Evolutionary conservation across 2,797 vertebrate genomes (phyloP).

Genomic region (Zenarchopterus dispar): DNA sequence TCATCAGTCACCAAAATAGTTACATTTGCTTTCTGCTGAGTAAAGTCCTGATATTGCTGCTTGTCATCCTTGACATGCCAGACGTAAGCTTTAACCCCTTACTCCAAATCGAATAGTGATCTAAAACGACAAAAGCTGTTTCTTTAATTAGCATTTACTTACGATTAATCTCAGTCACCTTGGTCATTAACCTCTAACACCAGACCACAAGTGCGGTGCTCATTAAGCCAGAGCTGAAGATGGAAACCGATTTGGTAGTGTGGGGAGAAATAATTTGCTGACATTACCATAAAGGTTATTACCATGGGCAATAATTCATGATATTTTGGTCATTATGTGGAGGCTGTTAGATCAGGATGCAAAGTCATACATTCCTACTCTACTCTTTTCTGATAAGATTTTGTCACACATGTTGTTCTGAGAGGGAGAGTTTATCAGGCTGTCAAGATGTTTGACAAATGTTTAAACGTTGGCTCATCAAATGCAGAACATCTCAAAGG

Average conservation of each 20-base stretch:
- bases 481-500: slow-evolving; percentile 11
- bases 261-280: slow-evolving; percentile 3
- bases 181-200: slow-evolving; percentile 42
- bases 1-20: background rate
- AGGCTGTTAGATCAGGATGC: background rate
- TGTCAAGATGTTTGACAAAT: slow-evolving; percentile 13
- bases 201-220: slow-evolving; percentile 5
- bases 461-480: slow-evolving; percentile 16
- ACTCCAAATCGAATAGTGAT: slow-evolving; percentile 27
- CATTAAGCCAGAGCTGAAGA: slow-evolving; percentile 29
- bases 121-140: slow-evolving; percentile 26
- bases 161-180: slow-evolving; percentile 34
- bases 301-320: background rate
- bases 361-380: background rate
- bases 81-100: slow-evolving; percentile 18
- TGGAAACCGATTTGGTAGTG: slow-evolving; percentile 23
- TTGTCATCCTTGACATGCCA: slow-evolving; percentile 21
- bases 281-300: background rate
- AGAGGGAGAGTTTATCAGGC: slow-evolving; percentile 2
- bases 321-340: background rate
- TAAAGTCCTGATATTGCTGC: background rate
- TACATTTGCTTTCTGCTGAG: background rate
- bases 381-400: background rate
- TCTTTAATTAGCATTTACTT: slow-evolving; percentile 33
- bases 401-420: background rate